Percentiles rank a stretch among this genome's conserved stretches.
phyloP scores from a whole-genome alignment of 2,888 invertebrate genomes.

The Cyclophora punctaria region DNA sequence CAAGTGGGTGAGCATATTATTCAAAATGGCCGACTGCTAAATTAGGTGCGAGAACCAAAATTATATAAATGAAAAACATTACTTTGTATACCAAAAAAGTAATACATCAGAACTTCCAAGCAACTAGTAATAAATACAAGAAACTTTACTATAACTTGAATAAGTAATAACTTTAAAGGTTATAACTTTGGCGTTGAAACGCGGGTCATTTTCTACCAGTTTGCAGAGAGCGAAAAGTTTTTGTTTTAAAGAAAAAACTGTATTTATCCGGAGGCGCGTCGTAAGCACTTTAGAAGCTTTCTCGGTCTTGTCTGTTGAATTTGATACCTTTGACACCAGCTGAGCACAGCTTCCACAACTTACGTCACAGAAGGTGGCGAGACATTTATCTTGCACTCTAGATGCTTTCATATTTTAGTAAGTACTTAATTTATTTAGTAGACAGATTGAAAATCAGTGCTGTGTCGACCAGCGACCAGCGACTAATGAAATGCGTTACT shows the following conservation, averaged over 20 bases:
- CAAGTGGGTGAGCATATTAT: too few species aligned
- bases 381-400: not conserved
- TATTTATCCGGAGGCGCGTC: constrained; percentile 27
- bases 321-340: not conserved
- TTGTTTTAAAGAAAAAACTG: constrained; percentile 33
- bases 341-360: not conserved
- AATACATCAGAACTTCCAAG: too few species aligned
- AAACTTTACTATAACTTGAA: too few species aligned
- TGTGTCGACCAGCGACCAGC: too few species aligned
- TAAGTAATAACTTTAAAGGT: too few species aligned
- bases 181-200: not conserved
- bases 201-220: constrained; percentile 38
- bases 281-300: constrained; percentile 32
- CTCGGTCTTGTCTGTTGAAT: constrained; percentile 7
- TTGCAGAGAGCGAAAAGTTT: constrained; percentile 23
- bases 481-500: too few species aligned
- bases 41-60: too few species aligned
- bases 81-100: too few species aligned
- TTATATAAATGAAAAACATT: too few species aligned
- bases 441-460: too few species aligned
- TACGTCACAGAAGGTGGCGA: not conserved
- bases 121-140: too few species aligned
- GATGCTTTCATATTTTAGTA: not conserved
- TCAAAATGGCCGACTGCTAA: too few species aligned
- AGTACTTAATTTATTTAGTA: not conserved